A percentile compares a stretch with the other conserved stretches of the same genome.
Conservation (phyloP, 2,797 vertebrate species). For the Eulemur coronatus region DNA sequence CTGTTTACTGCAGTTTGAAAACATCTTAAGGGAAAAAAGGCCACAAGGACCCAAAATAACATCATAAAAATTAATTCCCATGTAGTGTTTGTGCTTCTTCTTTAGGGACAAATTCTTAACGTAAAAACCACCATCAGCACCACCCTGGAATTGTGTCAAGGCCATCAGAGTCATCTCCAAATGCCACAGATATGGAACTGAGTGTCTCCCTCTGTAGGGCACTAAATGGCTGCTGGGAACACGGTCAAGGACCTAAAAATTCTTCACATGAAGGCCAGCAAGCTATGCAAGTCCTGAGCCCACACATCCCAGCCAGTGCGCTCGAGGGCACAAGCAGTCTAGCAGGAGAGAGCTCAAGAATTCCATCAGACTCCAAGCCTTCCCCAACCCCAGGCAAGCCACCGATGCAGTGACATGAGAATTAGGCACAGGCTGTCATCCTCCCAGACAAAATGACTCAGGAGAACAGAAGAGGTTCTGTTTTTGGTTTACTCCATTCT, state of each 20-base stretch:
- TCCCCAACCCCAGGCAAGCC: no score
- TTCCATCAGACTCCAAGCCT: fast-evolving
- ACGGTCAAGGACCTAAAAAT: neutral
- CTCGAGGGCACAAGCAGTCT: no score
- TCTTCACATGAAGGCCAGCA: neutral
- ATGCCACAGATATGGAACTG: fast-evolving
- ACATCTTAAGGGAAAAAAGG: constrained; percentile 87
- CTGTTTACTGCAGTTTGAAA: constrained; percentile 96
- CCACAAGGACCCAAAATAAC: neutral
- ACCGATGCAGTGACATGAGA: neutral
- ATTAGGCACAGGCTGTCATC: fast-evolving
- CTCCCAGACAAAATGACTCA: neutral
- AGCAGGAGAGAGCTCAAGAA: no score
- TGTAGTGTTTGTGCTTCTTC: neutral
- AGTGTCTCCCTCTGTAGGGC: fast-evolving
- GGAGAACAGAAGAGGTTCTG: neutral
- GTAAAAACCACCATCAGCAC: neutral
- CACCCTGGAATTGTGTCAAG: neutral
- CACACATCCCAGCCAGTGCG: neutral
- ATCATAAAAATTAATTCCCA: neutral
- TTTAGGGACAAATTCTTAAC: neutral
- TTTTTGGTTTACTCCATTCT: neutral
- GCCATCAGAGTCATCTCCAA: neutral
- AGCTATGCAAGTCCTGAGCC: neutral
- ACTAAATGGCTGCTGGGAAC: neutral